Conservation (phyloP, 2,888 invertebrate species). For the Isoperla grammatica region DNA sequence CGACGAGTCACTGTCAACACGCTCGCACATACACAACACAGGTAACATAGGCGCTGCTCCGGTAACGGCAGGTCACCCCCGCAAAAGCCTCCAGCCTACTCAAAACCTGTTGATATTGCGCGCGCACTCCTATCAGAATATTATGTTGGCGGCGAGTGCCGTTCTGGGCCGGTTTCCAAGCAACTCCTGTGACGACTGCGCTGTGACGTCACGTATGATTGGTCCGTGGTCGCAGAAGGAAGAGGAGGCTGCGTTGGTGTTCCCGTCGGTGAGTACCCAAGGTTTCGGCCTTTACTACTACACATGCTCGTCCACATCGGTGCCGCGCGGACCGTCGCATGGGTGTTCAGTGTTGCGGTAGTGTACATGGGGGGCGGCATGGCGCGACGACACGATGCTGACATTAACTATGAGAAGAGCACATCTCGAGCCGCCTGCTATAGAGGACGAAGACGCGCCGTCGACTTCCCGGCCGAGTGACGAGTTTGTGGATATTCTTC, state of each 20-base stretch:
- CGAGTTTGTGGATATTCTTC: conserved; percentile 79
- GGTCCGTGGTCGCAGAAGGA: background rate
- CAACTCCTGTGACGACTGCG: conserved; percentile 5
- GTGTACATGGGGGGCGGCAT: background rate
- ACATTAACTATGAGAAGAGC: conserved; percentile 20
- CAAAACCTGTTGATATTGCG: conserved; percentile 5
- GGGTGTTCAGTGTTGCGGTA: background rate
- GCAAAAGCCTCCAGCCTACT: background rate
- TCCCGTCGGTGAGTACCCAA: background rate
- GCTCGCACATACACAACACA: no score
- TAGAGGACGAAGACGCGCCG: conserved; percentile 36
- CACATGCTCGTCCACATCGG: background rate
- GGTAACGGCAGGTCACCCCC: background rate
- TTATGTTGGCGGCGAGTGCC: background rate
- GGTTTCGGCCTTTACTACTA: background rate
- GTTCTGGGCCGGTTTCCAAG: conserved; percentile 1
- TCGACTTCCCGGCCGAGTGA: conserved; percentile 34
- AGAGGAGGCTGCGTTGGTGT: background rate
- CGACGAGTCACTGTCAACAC: no score
- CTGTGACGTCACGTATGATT: background rate
- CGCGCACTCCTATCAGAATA: background rate
- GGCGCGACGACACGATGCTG: conserved; percentile 18
- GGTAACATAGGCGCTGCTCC: no score
- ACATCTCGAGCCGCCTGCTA: conserved; percentile 32
- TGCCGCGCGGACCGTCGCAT: background rate